These are phyloP conservation scores for Copidosoma aretas DNA, from an alignment of 2,888 invertebrate genomes.

Conservation along the genomic window DNA sequence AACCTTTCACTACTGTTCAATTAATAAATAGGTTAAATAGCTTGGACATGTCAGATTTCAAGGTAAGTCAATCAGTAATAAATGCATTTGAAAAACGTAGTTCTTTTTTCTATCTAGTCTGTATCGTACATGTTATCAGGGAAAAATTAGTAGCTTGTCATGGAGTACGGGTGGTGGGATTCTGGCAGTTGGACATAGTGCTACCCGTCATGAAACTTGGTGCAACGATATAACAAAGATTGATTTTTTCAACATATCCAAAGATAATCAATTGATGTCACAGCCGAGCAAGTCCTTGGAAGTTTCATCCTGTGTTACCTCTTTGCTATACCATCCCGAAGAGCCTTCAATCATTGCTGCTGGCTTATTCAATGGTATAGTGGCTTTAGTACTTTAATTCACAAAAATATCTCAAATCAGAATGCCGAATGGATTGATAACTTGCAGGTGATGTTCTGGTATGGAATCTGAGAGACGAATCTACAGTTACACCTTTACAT, in stretches of 20 bases:
- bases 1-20: slow-evolving; percentile 45
- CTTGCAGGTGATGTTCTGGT: slow-evolving; percentile 56
- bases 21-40: slow-evolving; percentile 51
- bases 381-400: slow-evolving; percentile 18
- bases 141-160: slow-evolving; percentile 55
- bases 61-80: slow-evolving; percentile 44
- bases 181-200: slow-evolving; percentile 52
- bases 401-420: neutral
- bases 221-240: slow-evolving; percentile 57
- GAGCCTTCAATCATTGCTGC: slow-evolving; percentile 64
- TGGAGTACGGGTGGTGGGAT: slow-evolving; percentile 59
- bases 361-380: slow-evolving; percentile 59
- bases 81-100: slow-evolving; percentile 6
- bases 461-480: slow-evolving; percentile 57
- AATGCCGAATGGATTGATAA: neutral
- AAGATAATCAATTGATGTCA: slow-evolving; percentile 49
- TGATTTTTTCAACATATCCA: slow-evolving; percentile 54
- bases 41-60: slow-evolving; percentile 44
- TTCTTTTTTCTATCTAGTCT: slow-evolving; percentile 3
- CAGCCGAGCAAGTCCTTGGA: slow-evolving; percentile 50
- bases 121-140: slow-evolving; percentile 45
- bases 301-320: slow-evolving; percentile 62
- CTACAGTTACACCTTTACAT: slow-evolving; percentile 48
- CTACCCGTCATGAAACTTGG: slow-evolving; percentile 55
- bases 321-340: slow-evolving; percentile 63